phyloP scores from a whole-genome alignment of 2,888 invertebrate genomes.

The Heliconius erato region DNA sequence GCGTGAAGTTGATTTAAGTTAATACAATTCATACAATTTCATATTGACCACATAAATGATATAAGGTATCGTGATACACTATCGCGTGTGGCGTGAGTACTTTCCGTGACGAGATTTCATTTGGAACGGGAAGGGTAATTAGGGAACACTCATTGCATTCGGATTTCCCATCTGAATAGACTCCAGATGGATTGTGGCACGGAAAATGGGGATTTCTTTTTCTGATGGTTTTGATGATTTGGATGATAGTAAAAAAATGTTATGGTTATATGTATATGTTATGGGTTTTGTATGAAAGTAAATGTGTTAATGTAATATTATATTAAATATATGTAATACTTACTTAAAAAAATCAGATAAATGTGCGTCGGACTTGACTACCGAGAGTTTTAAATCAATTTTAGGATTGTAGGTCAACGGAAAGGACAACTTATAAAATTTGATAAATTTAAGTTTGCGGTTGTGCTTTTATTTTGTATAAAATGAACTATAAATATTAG shows the following conservation, averaged over 20 bases:
- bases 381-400: too few relatives aligned
- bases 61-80: conserved; percentile 17
- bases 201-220: conserved; percentile 47
- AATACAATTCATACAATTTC: background rate
- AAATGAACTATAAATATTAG: too few relatives aligned
- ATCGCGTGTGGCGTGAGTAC: conserved; percentile 66
- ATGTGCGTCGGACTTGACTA: too few relatives aligned
- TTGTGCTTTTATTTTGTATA: too few relatives aligned
- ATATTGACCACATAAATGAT: background rate
- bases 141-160: conserved; percentile 66
- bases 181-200: conserved; percentile 47
- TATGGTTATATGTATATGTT: background rate
- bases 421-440: too few relatives aligned
- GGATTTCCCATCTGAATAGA: conserved; percentile 57
- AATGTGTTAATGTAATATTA: too few relatives aligned
- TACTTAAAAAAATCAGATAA: too few relatives aligned
- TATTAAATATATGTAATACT: too few relatives aligned
- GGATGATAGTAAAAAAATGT: conserved; percentile 1
- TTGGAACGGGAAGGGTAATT: conserved; percentile 64
- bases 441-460: too few relatives aligned
- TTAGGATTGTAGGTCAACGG: too few relatives aligned
- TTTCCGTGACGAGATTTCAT: conserved; percentile 66
- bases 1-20: too few relatives aligned
- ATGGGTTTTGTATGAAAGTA: background rate
- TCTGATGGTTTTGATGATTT: conserved; percentile 15